Base-by-base conservation (phyloP, 2,113 vertebrate genomes). In the Perccottus glenii region DNA sequence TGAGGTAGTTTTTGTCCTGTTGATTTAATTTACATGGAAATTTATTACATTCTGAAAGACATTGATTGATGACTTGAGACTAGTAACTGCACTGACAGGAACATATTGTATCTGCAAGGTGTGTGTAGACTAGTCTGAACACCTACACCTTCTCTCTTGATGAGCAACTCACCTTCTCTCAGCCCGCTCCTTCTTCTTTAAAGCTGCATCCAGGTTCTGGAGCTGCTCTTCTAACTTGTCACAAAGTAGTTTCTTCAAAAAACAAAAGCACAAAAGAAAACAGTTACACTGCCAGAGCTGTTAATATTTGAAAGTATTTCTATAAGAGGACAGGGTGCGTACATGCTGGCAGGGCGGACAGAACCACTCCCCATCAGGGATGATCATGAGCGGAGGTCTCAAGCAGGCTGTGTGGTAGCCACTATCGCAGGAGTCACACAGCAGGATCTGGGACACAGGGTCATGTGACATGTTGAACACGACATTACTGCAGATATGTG, bases 331-430 rank as follows among this genome's bases (percentile, higher is more conserved):
- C 19, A 27, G 19, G 19, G n/a, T 48, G 85, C 95, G 40, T 95
- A 99, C 98, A 5, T 99, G 98, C 66, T 99, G 98, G 82, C 98
- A 99, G 11, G 97, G 97, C 0, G 98, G 95, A 77, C 98, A 99
- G 89, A 97, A 99, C 98, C 97, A 99, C 51, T 99, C 98, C 78
- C 98, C 98, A 0, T 99, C 96, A 0, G 98, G 98, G 85, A 99
- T 99, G 75, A 98, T 92, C 98, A 99, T 99, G 88, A 99, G 87
- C 0, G 98, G 97, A 11, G 98, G 97, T 9, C 98, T 94, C 55
- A 99, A 94, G 69, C 98, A 99, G 56, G 98, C 98, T 0, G 98
- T 99, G 77, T 99, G 98, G 87, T 99, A 99, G 7, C 98, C 98
- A 0, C 91, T 97, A 89, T 99, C 98, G 63, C 98, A 99, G 0